Conservation (phyloP, 2,797 vertebrate genomes). For the Acomys russatus region DNA sequence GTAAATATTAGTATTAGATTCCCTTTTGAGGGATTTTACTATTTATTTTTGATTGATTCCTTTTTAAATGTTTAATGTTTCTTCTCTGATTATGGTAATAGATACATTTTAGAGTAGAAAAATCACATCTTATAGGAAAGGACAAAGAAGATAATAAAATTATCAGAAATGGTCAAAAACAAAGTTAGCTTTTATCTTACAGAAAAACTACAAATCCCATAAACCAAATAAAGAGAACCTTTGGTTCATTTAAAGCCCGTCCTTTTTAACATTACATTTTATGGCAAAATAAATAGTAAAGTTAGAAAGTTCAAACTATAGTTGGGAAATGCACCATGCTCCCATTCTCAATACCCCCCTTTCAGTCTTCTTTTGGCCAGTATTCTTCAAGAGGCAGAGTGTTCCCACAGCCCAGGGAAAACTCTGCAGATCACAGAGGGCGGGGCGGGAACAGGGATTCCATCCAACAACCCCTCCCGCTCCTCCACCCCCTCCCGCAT, state of each 20-base stretch:
- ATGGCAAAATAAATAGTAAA: constrained; percentile 24
- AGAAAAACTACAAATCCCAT: not conserved
- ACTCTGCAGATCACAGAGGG: not conserved
- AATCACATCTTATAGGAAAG: not conserved
- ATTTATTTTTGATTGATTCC: not conserved
- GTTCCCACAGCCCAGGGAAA: not conserved
- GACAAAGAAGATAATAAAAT: constrained; percentile 30
- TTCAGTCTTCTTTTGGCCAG: not conserved
- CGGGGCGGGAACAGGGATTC: not conserved
- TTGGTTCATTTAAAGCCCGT: not conserved
- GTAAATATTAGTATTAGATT: constrained; percentile 40
- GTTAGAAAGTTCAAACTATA: not conserved
- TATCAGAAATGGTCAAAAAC: not conserved
- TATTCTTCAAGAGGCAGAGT: not conserved
- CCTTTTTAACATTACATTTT: not conserved
- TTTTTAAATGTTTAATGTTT: constrained; percentile 32
- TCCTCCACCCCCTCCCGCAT: not conserved
- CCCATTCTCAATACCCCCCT: not conserved
- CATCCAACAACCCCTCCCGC: no score
- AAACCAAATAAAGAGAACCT: not conserved
- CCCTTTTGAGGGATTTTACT: not conserved
- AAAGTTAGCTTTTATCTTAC: not conserved
- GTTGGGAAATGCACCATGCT: not conserved
- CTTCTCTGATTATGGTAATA: constrained; percentile 48
- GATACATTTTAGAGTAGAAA: not conserved